phyloP scores from a whole-genome alignment of 2,888 invertebrate genomes.

The Hermodice carunculata region DNA sequence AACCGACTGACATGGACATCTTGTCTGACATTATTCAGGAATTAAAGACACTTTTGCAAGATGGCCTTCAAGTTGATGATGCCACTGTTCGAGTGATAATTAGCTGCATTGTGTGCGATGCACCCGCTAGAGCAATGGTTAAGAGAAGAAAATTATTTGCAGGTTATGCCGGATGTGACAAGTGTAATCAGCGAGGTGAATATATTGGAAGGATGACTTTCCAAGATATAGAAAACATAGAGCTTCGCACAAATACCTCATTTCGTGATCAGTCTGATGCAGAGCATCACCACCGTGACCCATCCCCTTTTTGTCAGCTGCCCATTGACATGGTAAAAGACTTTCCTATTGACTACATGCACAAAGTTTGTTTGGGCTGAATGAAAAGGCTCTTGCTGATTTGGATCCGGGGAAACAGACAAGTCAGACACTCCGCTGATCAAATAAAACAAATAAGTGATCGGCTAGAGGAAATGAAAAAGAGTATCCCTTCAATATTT shows the following conservation, averaged over 20 bases:
- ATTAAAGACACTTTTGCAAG: not conserved
- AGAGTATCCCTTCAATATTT: not conserved
- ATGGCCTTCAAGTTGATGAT: not conserved
- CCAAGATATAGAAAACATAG: not conserved
- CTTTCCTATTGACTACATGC: constrained; percentile 15
- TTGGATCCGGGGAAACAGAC: not conserved
- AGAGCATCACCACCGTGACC: constrained; percentile 3
- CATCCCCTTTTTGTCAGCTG: constrained; percentile 14
- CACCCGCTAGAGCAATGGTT: constrained; percentile 30
- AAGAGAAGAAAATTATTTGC: constrained; percentile 23
- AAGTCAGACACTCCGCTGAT: not conserved
- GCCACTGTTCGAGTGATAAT: not conserved
- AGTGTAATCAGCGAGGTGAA: constrained; percentile 20
- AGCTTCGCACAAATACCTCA: not conserved
- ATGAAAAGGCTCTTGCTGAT: constrained; percentile 1
- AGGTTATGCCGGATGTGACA: constrained; percentile 34
- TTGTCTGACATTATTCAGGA: not conserved
- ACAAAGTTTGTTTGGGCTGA: not conserved
- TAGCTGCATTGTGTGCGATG: constrained; percentile 32
- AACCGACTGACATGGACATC: constrained; percentile 11
- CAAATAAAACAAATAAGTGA: not conserved
- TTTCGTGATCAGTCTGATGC: not conserved
- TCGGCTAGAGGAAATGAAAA: not conserved
- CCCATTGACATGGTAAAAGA: constrained; percentile 16
- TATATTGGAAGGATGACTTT: constrained; percentile 11